Percentiles rank a stretch among this genome's conserved stretches.
These are phyloP conservation scores for Heterocephalus glaber DNA, from an alignment of 2,113 vertebrate species.

Conservation along the genomic window DNA sequence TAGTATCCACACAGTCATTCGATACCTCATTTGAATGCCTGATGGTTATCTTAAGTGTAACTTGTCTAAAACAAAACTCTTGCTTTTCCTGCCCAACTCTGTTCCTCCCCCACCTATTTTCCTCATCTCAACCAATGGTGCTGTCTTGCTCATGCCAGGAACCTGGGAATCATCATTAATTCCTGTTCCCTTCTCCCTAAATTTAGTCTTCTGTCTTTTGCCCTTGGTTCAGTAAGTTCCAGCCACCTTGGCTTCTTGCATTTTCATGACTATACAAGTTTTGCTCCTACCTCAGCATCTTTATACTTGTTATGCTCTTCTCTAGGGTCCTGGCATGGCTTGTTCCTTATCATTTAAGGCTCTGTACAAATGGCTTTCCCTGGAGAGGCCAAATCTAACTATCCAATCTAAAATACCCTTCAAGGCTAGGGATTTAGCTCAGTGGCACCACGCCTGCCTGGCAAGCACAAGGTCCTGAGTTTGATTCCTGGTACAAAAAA, in stretches of 20 bases:
- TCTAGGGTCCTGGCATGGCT: background rate
- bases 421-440: no score
- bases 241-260: background rate
- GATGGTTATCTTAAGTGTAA: background rate
- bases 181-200: background rate
- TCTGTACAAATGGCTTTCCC: background rate
- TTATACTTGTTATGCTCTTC: background rate
- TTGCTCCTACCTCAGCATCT: background rate
- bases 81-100: constrained; percentile 32
- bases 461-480: no score
- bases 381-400: background rate
- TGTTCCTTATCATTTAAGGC: background rate
- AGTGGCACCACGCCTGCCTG: no score
- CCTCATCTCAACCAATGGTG: background rate
- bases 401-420: background rate
- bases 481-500: background rate
- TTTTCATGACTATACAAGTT: background rate
- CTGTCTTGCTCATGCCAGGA: background rate
- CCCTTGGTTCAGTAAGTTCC: background rate
- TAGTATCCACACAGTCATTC: background rate
- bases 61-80: constrained; percentile 6
- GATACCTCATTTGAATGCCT: background rate
- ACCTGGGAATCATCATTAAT: background rate
- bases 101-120: background rate
- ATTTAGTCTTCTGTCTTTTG: background rate